These are phyloP conservation scores for Lasioglossum albipes DNA, from an alignment of 1,140 invertebrate genomes.

Conservation along the genomic window DNA sequence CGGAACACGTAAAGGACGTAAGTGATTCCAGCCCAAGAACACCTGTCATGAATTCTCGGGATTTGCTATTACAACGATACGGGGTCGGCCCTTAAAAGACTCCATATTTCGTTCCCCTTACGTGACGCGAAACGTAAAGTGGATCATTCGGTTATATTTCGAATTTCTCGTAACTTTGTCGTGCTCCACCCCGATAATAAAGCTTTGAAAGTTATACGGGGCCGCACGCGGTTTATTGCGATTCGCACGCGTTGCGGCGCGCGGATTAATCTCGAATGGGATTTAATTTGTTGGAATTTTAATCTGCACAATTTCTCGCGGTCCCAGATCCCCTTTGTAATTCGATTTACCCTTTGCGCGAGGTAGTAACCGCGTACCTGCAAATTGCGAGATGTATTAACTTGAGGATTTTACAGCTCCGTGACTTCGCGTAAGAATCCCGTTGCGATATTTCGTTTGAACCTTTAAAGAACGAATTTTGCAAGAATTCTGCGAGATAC, in stretches of 20 bases:
- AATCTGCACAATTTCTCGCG: neutral
- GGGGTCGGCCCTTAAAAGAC: slow-evolving; percentile 19
- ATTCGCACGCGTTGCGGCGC: slow-evolving; percentile 1
- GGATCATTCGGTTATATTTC: slow-evolving; percentile 32
- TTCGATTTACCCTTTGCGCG: no score
- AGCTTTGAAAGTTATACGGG: slow-evolving; percentile 16
- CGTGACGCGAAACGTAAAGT: slow-evolving; percentile 35
- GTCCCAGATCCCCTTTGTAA: neutral
- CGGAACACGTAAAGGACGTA: slow-evolving; percentile 11
- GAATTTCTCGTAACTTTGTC: slow-evolving; percentile 41
- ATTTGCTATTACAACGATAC: slow-evolving; percentile 8
- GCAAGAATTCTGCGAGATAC: no score
- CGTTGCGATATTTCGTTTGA: no score
- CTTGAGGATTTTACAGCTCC: no score
- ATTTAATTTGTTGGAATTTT: neutral
- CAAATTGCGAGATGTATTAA: no score
- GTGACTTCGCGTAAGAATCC: no score
- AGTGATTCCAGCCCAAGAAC: slow-evolving; percentile 30
- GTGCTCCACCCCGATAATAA: slow-evolving; percentile 26
- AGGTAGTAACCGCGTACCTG: no score
- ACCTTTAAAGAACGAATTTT: no score
- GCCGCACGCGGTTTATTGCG: neutral
- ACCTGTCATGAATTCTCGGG: slow-evolving; percentile 15
- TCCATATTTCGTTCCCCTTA: slow-evolving; percentile 28
- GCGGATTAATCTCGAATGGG: slow-evolving; percentile 9